A percentile compares a stretch with the other conserved stretches of the same genome.
These are phyloP conservation scores for Drosophila bocqueti DNA, from an alignment of 1,140 invertebrate genomes.

Conservation along the genomic window DNA sequence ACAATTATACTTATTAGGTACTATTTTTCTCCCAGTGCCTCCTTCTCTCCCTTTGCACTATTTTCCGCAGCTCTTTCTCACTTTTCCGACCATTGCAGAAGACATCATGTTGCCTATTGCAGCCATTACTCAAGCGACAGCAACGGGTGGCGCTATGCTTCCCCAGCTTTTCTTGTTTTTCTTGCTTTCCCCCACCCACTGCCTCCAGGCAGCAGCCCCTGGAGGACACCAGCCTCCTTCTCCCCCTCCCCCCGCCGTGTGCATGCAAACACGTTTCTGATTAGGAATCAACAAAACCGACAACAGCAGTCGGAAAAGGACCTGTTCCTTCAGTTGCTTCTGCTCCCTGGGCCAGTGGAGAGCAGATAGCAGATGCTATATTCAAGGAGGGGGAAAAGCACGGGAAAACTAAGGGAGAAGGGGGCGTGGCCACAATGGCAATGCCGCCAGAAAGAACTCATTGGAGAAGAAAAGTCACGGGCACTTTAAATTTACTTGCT, in stretches of 20 bases:
- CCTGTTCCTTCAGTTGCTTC: slow-evolving; percentile 23
- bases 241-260: slow-evolving; percentile 6
- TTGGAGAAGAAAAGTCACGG: background rate
- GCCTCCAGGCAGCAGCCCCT: background rate
- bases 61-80: slow-evolving; percentile 12
- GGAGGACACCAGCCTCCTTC: background rate
- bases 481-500: background rate
- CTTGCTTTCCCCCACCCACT: background rate
- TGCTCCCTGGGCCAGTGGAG: slow-evolving; percentile 10
- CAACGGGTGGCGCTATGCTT: slow-evolving; percentile 18
- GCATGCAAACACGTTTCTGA: slow-evolving; percentile 56
- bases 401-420: background rate
- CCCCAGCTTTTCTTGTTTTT: background rate
- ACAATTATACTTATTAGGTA: background rate
- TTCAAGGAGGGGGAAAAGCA: background rate
- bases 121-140: slow-evolving; percentile 51
- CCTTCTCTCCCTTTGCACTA: background rate
- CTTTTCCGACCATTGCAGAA: slow-evolving; percentile 24
- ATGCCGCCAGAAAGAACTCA: slow-evolving; percentile 11
- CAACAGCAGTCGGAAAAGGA: slow-evolving; percentile 45
- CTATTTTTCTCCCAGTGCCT: background rate
- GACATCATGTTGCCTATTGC: slow-evolving; percentile 50
- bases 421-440: slow-evolving; percentile 39
- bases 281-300: slow-evolving; percentile 52
- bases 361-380: slow-evolving; percentile 27